Percentiles rank a stretch among this genome's conserved stretches.
These are phyloP conservation scores for Acanthurus leucopareius DNA, from an alignment of 2,797 vertebrate genomes.

Conservation along the genomic window DNA sequence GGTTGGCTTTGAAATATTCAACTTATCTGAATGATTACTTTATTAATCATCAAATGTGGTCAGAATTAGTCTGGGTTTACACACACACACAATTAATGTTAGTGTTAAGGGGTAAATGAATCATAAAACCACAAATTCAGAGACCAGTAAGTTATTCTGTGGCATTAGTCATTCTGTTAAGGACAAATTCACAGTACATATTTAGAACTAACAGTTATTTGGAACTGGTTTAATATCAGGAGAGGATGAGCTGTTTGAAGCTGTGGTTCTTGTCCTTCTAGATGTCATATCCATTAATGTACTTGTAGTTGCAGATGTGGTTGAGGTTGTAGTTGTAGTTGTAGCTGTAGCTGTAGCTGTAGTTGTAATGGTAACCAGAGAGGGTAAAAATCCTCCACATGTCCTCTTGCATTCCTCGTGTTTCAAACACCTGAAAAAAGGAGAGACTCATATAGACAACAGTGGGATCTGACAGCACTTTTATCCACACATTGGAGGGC, in stretches of 20 bases:
- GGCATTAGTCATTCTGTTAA: not conserved
- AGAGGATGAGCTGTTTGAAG: rapidly evolving
- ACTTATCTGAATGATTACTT: too few relatives aligned
- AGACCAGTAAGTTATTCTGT: not conserved
- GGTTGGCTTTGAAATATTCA: not conserved
- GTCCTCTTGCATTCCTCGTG: not conserved
- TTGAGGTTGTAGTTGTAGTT: not conserved
- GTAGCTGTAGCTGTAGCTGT: not conserved
- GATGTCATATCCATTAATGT: too few relatives aligned
- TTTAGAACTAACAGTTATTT: not conserved
- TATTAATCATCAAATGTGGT: not conserved
- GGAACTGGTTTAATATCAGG: rapidly evolving
- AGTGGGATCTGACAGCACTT: not conserved
- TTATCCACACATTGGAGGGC: not conserved
- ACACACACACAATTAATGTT: not conserved
- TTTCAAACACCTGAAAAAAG: slow-evolving; percentile 8
- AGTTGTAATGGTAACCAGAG: rapidly evolving
- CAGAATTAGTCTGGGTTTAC: not conserved
- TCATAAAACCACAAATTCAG: slow-evolving; percentile 16
- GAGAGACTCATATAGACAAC: not conserved
- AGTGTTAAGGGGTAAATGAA: not conserved
- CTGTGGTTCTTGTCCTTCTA: not conserved
- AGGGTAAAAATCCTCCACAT: rapidly evolving
- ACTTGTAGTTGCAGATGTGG: too few relatives aligned
- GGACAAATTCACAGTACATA: not conserved